Conservation (phyloP, 2,113 vertebrate species). For the Typhlomys cinereus region DNA sequence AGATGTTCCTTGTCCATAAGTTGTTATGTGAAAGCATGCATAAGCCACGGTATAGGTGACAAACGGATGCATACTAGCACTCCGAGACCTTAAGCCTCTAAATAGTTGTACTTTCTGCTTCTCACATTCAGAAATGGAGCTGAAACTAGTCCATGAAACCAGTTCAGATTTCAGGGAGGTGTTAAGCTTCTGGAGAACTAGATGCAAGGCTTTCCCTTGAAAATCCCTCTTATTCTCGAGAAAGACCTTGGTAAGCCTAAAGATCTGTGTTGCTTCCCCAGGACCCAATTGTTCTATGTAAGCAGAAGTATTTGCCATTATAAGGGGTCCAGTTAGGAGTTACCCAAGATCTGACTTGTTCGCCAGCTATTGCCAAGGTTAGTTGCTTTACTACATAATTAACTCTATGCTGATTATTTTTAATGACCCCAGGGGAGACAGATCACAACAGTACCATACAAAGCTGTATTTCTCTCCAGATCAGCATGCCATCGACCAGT, state of each 20-base stretch:
- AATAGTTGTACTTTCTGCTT: background rate
- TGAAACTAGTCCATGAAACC: background rate
- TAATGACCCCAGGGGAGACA: background rate
- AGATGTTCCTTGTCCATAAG: background rate
- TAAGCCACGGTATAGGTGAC: accelerated
- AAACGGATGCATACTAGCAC: accelerated
- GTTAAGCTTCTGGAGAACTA: background rate
- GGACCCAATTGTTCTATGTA: background rate
- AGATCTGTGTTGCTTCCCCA: background rate
- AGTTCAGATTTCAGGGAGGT: background rate
- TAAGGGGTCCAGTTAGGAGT: background rate
- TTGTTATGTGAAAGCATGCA: background rate
- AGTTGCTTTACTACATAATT: background rate
- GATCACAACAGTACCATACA: background rate
- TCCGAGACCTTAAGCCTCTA: background rate
- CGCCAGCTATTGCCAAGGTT: background rate
- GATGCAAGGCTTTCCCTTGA: background rate
- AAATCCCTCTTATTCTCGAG: background rate
- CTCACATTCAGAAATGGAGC: background rate
- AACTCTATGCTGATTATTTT: background rate
- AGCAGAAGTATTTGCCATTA: background rate
- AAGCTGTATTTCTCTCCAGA: background rate
- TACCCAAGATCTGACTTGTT: background rate
- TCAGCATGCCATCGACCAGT: background rate
- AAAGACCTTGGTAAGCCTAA: background rate